Base-by-base conservation (phyloP, 1,140 invertebrate genomes). In the Euglossa dilemma region DNA sequence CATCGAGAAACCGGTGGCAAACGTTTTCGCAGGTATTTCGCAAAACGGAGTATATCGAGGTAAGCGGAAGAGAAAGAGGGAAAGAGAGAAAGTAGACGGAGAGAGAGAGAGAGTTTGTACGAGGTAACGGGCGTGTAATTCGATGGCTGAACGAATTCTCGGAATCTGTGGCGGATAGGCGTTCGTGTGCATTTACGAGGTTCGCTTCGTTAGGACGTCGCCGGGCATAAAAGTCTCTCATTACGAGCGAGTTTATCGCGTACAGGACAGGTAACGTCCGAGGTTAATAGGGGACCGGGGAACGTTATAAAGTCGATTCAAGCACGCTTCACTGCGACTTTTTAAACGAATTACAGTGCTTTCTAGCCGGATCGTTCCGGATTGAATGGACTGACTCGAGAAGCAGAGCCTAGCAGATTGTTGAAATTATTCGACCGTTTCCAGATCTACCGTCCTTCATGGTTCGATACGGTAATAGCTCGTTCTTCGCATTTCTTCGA, bases 151-250 rank as follows among this genome's bases (percentile, higher is more conserved):
- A 54, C 54, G 47, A 73, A 83, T 69, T 77, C 7, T 79, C 56
- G 67, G 72, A 79, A 85, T 70, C 54, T 52, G 66, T 43, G 16
- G 47, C 36, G 63, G 52, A 69, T 70, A 36, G 45, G 66, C 66
- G 43, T 45, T 8, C 14, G 56, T 52, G 47, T 52, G 77, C 78
- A 56, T 87, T 88, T 85, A 85, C 67, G 80, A 85, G 61, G 20
- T 85, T 57, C 54, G 43, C 83, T 86, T 89, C 81, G 84, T 89
- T 85, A 86, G 56, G 43, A 84, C 64, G 45, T 76, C 72, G 54
- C 57, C 67, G 59, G 64, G 75, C 83, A 89, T 88, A 88, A 88
- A 90, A 88, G 72, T 88, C 85, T 84, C 72, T 89, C 81, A 88
- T 90, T 88, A 89, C 71, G 36, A 69, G 57, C 57, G 45, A 74